These are phyloP conservation scores for Lasioglossum malachurum DNA, from an alignment of 2,888 invertebrate species.

Conservation along the genomic window DNA sequence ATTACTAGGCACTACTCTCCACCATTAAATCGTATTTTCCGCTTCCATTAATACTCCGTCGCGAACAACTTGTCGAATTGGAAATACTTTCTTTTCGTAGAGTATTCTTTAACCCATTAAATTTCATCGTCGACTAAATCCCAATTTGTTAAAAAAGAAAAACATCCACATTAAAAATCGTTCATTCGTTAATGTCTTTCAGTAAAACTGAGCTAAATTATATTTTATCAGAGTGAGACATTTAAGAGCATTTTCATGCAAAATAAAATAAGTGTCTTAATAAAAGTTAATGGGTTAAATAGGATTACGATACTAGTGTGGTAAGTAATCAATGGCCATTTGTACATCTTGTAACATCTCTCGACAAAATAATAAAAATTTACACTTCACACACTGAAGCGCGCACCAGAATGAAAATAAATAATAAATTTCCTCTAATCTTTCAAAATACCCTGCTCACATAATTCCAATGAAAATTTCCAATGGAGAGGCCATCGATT, in stretches of 20 bases:
- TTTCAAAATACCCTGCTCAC: not conserved
- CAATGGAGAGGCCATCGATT: not conserved
- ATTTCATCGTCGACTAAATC: not conserved
- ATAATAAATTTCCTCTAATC: not conserved
- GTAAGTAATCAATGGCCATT: not conserved
- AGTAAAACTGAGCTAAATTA: not conserved
- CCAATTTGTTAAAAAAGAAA: not conserved
- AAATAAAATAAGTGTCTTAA: not conserved
- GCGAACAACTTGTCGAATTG: not conserved
- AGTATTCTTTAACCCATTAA: conserved; percentile 4
- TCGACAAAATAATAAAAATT: not conserved
- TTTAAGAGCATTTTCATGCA: not conserved
- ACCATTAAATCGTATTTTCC: not conserved
- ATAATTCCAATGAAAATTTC: not conserved
- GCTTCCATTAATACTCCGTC: not conserved
- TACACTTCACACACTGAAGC: not conserved
- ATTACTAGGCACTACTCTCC: conserved; percentile 17
- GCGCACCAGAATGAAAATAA: not conserved
- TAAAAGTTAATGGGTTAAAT: not conserved
- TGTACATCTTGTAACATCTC: not conserved
- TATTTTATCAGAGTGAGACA: not conserved
- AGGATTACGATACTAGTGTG: not conserved
- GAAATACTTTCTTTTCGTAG: conserved; percentile 9
- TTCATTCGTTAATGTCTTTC: not conserved
- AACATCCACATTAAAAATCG: not conserved